Evolutionary conservation across 1,140 invertebrate species (phyloP), one percentile per base, ranked within the genome.

Genomic region (Cryptotermes secundus): DNA sequence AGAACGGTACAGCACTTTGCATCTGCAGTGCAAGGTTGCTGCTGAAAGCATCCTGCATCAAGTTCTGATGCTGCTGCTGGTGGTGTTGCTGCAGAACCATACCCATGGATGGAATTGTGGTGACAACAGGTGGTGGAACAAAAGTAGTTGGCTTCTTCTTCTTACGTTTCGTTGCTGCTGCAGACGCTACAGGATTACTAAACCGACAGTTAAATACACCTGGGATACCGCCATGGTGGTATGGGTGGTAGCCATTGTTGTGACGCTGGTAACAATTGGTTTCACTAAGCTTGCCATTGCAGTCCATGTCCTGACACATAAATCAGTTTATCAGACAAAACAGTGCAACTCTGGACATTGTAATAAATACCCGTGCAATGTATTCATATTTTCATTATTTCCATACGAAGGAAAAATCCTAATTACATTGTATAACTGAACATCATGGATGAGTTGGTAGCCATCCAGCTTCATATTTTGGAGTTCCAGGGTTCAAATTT

Each of bases 201-300:
- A 97, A 96, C 53, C 96, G 92, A 88, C 96, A 97, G 88, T 97
- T 97, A 87, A 97, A 97, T 2, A 97, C 96, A 0, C 96, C 96
- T 0, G 95, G 95, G 87, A 96, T 96, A 6, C 92, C 92, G n/a
- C 89, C 89, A 83, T 92, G 91, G 36, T 88, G 87, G 59, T 87
- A 86, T 9, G 85, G 85, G 9, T 81, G 42, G 42, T 80, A 83
- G 16, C 82, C 85, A 45, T 85, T 83, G 36, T 79, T 79, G 49
- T 83, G 34, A 4, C 34, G 36, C n/a, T 83, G 82, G 65, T 81
- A 83, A 35, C 85, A 65, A 7, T 31, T 83, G 24, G 31, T 49
- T 42, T 26, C n/a, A 49, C 35, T 31, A 31, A 45, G 36, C 31
- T 82, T 82, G 12, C 81, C 81, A 53, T 82, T 82, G 31, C 81